phyloP scores from a whole-genome alignment of 2,888 invertebrate species.

The Strigamia crassipes region DNA sequence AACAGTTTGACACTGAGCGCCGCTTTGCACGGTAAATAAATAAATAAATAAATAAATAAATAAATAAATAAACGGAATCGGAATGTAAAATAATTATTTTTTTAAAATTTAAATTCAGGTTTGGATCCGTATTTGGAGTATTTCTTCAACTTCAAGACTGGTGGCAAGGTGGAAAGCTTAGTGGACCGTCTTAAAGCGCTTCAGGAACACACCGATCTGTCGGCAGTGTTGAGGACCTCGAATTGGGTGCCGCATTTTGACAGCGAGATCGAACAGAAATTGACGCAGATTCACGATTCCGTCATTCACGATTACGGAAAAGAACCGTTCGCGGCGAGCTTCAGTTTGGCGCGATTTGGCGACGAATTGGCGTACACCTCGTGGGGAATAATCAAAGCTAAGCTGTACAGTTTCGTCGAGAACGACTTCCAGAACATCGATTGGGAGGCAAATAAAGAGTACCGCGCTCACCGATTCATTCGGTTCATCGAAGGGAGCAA shows the following conservation, averaged over 20 bases:
- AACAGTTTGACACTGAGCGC: conserved; percentile 7
- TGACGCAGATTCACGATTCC: conserved; percentile 39
- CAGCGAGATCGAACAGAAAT: conserved; percentile 19
- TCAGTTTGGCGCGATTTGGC: conserved; percentile 18
- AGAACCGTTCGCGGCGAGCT: neutral
- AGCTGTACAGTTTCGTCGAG: conserved; percentile 36
- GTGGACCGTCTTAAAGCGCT: neutral
- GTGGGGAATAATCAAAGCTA: conserved; percentile 42
- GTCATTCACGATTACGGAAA: conserved; percentile 42
- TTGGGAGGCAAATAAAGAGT: neutral
- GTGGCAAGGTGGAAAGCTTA: neutral
- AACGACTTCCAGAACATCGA: conserved; percentile 31
- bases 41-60: neutral
- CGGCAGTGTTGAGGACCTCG: neutral
- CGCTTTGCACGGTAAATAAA: conserved; percentile 28
- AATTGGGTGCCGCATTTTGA: conserved; percentile 35
- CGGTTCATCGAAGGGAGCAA: conserved; percentile 30
- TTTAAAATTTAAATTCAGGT: conserved; percentile 5
- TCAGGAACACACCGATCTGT: conserved; percentile 4
- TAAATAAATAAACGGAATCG: neutral
- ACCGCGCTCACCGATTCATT: conserved; percentile 21
- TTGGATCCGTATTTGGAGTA: conserved; percentile 43
- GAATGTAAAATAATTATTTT: neutral
- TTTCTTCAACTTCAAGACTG: neutral
- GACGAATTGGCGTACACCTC: conserved; percentile 46